Percentiles rank a stretch among this genome's conserved stretches.
Evolutionary conservation across 2,113 vertebrate species (phyloP).

Genomic region (Xenopus laevis): DNA sequence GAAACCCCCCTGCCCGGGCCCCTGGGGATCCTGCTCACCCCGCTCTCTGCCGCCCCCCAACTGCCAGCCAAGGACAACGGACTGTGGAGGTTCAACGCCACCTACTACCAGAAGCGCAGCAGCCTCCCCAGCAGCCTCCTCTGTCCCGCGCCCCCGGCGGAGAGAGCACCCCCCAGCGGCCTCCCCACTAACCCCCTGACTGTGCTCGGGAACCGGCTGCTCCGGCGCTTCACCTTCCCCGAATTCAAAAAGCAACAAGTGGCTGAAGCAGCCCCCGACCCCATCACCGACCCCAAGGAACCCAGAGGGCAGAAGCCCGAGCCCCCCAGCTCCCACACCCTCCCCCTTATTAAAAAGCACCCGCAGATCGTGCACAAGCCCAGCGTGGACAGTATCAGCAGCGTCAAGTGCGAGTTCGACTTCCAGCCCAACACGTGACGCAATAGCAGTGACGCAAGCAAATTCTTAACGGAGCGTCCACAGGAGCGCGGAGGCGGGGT

Average conservation of each 20-base stretch:
- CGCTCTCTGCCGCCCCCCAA: neutral
- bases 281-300: neutral
- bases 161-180: no score
- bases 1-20: slow-evolving; percentile 57
- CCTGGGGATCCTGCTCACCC: slow-evolving; percentile 26
- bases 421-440: slow-evolving; percentile 38
- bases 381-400: slow-evolving; percentile 67
- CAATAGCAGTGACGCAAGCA: no score
- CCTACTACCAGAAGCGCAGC: slow-evolving; percentile 63
- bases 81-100: slow-evolving; percentile 55
- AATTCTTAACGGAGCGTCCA: no score
- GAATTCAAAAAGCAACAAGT: slow-evolving; percentile 54
- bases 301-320: slow-evolving; percentile 47
- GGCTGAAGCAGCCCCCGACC: slow-evolving; percentile 9
- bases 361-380: slow-evolving; percentile 57
- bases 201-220: slow-evolving; percentile 55
- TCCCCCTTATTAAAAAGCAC: slow-evolving; percentile 45
- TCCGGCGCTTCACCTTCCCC: slow-evolving; percentile 62
- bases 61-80: slow-evolving; percentile 28
- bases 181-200: slow-evolving; percentile 48
- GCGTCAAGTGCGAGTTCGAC: slow-evolving; percentile 66
- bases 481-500: no score
- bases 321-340: slow-evolving; percentile 56
- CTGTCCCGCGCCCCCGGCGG: slow-evolving; percentile 52
- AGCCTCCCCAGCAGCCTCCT: slow-evolving; percentile 58